These are phyloP conservation scores for Anoplophora glabripennis DNA, from an alignment of 1,140 invertebrate genomes.

Conservation along the genomic window DNA sequence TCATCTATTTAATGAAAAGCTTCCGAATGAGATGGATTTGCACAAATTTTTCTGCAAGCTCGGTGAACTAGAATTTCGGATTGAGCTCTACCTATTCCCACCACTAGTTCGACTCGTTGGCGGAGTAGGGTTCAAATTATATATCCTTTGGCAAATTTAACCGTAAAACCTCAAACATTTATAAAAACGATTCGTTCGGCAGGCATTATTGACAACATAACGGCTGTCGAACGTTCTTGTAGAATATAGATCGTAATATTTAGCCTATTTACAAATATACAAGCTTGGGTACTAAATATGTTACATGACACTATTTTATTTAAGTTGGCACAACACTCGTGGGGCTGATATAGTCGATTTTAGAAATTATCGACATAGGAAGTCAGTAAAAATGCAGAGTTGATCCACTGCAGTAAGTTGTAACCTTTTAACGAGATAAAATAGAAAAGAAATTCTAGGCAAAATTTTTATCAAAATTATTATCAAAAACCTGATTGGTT, in stretches of 20 bases:
- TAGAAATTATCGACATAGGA: too few relatives aligned
- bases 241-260: conserved; percentile 17
- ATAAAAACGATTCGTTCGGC: conserved; percentile 23
- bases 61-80: too few relatives aligned
- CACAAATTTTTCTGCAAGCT: too few relatives aligned
- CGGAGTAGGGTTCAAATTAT: conserved; percentile 39
- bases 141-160: conserved; percentile 35
- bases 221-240: conserved; percentile 25
- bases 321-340: conserved; percentile 28
- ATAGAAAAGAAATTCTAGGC: too few relatives aligned
- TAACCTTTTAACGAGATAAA: too few relatives aligned
- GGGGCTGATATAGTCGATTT: too few relatives aligned
- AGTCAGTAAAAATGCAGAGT: too few relatives aligned
- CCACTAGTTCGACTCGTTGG: conserved; percentile 33
- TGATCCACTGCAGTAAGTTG: too few relatives aligned
- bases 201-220: conserved; percentile 15
- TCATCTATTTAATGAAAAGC: too few relatives aligned
- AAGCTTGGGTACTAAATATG: conserved; percentile 43
- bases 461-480: too few relatives aligned
- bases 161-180: conserved; percentile 40
- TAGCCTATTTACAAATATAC: conserved; percentile 48
- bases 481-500: too few relatives aligned
- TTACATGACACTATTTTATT: conserved; percentile 45
- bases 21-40: too few relatives aligned
- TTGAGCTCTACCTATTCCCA: conserved; percentile 37